Conservation (phyloP, 2,888 invertebrate species). For the Archips xylosteana region DNA sequence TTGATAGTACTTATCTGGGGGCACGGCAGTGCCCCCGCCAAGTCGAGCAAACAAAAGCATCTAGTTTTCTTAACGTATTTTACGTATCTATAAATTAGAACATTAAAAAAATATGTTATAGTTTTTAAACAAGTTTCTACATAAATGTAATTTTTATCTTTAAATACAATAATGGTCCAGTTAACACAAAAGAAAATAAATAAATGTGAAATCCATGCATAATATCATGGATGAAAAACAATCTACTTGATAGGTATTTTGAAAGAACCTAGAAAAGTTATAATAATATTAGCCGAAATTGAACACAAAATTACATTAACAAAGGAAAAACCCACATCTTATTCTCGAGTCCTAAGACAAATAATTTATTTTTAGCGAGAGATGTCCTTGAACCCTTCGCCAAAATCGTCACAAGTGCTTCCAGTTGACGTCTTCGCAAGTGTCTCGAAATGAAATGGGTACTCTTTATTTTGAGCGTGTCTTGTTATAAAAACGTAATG, state of each 20-base stretch:
- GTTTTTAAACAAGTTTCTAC: too few species aligned
- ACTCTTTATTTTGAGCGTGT: conserved; percentile 21
- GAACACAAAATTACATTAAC: conserved; percentile 15
- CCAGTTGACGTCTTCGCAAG: conserved; percentile 29
- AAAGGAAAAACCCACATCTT: conserved; percentile 11
- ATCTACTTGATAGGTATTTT: background rate
- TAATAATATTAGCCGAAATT: conserved; percentile 6
- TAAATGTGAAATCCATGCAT: background rate
- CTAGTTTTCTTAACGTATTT: too few species aligned
- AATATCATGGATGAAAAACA: background rate
- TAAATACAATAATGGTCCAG: background rate
- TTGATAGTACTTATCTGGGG: too few species aligned
- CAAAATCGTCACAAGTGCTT: conserved; percentile 21
- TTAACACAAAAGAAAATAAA: background rate
- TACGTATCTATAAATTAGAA: too few species aligned
- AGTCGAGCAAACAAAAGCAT: too few species aligned
- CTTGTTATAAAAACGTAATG: conserved; percentile 29
- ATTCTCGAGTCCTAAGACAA: conserved; percentile 5
- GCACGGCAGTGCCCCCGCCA: too few species aligned
- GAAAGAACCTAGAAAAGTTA: background rate
- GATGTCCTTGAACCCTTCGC: conserved; percentile 19
- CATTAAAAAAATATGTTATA: too few species aligned
- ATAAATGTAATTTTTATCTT: too few species aligned
- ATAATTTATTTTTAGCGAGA: conserved; percentile 25
- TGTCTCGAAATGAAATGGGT: conserved; percentile 18